These are phyloP conservation scores for Pediacus dermestoides DNA, from an alignment of 2,888 invertebrate genomes.

Conservation along the genomic window DNA sequence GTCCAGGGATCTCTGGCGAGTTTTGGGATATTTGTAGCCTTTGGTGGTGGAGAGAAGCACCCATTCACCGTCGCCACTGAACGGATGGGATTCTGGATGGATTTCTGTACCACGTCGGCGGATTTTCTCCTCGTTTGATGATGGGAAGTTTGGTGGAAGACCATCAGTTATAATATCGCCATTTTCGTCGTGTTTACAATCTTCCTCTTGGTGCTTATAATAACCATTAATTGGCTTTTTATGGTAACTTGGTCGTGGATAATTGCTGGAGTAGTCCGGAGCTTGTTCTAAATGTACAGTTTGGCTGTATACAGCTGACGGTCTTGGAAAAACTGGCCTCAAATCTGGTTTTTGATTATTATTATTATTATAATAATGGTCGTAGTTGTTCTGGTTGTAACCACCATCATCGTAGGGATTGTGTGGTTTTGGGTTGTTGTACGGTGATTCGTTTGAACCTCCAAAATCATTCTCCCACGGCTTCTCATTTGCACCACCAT, in stretches of 20 bases:
- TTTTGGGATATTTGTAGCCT: conserved; percentile 60
- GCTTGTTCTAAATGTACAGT: conserved; percentile 36
- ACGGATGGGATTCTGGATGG: conserved; percentile 59
- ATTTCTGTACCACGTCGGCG: conserved; percentile 36
- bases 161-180: conserved; percentile 55
- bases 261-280: conserved; percentile 11
- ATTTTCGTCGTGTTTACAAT: conserved; percentile 24
- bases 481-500: conserved; percentile 40
- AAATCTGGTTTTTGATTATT: conserved; percentile 38
- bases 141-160: conserved; percentile 54
- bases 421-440: conserved; percentile 22
- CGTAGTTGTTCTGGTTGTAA: conserved; percentile 37
- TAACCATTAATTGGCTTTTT: conserved; percentile 9
- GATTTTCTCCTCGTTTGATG: conserved; percentile 24
- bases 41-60: conserved; percentile 73
- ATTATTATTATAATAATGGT: conserved; percentile 50
- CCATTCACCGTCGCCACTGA: conserved; percentile 72
- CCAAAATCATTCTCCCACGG: conserved; percentile 36
- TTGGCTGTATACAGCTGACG: conserved; percentile 32
- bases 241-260: conserved; percentile 7
- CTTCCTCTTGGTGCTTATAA: conserved; percentile 21
- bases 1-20: conserved; percentile 41
- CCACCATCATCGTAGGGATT: conserved; percentile 30
- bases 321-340: conserved; percentile 28
- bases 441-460: not conserved